Base-by-base conservation (phyloP, 2,797 vertebrate species). In the Peromyscus aztecus region DNA sequence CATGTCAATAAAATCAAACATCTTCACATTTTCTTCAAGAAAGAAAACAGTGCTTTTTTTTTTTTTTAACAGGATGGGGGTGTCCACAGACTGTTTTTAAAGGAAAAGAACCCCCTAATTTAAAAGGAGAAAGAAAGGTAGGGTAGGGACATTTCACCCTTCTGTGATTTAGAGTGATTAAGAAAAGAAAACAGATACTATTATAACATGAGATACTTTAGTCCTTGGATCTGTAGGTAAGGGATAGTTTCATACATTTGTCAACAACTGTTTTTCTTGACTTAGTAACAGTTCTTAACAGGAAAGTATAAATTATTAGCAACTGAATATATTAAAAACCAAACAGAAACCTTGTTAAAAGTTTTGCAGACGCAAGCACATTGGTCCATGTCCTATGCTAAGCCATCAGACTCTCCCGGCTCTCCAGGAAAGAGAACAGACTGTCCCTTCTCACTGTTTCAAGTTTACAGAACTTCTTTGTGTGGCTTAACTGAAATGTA, bases 231-330 rank as follows among this genome's bases (percentile, higher is more conserved):
- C 49, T 49, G 91, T 84, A 87, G 75, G 46, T 37, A 27, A 89
- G 37, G 75, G 67, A n/a, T 31, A 93, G 31, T 65, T 76, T 81
- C n/a, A 71, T 37, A 80, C 0, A 83, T 94, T 94, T 21, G 67
- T 94, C 83, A 96, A 91, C 71, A 95, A 91, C 9, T 86, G 1
- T 80, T 95, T 96, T 94, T 76, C 78, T 95, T 94, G 90, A 84
- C 87, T 96, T 96, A 94, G 93, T 82, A 96, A 92, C 73, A 63
- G 63, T 31, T 96, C 67, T 85, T 92, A 94, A 76, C 71, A 85
- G 95, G 71, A 97, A 97, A 95, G 95, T 91, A 95, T 92, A 92
- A 96, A 94, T 94, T 93, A 96, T 59, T 21, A 89, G 88, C 57
- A 94, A 94, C 80, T 80, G 86, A 52, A 97, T 88, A 96, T 88